Percentiles rank a stretch among this genome's conserved stretches.
phyloP scores from a whole-genome alignment of 2,888 invertebrate species.

The Heteromyza rotundicornis region DNA sequence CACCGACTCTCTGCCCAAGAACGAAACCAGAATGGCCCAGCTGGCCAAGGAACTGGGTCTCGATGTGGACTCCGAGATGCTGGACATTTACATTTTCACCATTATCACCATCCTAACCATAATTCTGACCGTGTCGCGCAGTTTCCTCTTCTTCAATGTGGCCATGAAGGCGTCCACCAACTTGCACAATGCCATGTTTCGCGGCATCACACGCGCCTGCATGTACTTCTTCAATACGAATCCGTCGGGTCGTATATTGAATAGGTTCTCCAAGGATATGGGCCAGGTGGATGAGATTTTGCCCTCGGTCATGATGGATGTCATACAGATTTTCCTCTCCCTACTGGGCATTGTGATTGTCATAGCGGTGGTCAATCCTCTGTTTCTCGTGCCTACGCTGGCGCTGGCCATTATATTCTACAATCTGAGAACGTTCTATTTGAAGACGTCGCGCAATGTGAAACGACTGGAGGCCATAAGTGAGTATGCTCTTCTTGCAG shows the following conservation, averaged over 20 bases:
- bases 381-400: conserved; percentile 74
- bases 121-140: conserved; percentile 58
- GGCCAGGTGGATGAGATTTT: conserved; percentile 65
- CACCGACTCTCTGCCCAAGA: not conserved
- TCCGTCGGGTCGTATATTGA: conserved; percentile 81
- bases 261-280: conserved; percentile 90
- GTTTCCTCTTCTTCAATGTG: conserved; percentile 65
- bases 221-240: conserved; percentile 90
- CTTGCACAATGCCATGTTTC: conserved; percentile 85
- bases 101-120: conserved; percentile 63
- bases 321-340: conserved; percentile 77
- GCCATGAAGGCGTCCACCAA: conserved; percentile 77
- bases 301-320: conserved; percentile 62
- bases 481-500: conserved; percentile 65
- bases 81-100: conserved; percentile 65
- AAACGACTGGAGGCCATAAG: conserved; percentile 82
- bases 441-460: conserved; percentile 80
- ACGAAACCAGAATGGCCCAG: too few relatives aligned
- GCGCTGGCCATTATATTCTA: conserved; percentile 77
- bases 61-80: conserved; percentile 43
- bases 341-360: conserved; percentile 82
- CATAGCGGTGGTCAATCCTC: conserved; percentile 76
- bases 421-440: conserved; percentile 75
- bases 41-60: conserved; percentile 41
- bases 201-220: conserved; percentile 78